phyloP scores from a whole-genome alignment of 2,797 vertebrate species.

The Phoeniculus purpureus region DNA sequence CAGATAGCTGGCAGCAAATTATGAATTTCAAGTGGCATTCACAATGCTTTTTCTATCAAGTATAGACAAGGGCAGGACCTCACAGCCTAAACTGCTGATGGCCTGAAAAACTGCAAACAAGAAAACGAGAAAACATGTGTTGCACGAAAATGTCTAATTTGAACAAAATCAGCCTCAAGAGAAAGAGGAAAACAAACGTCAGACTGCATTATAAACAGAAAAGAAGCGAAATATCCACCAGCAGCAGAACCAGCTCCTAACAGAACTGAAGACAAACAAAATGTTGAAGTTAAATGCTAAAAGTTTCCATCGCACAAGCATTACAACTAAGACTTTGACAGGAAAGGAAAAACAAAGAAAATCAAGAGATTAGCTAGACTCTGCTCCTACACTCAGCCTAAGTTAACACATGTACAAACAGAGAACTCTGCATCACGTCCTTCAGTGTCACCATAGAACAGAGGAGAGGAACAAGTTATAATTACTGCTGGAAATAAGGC shows the following conservation, averaged over 20 bases:
- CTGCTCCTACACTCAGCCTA: background rate
- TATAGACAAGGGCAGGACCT: constrained; percentile 59
- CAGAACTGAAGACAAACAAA: constrained; percentile 8
- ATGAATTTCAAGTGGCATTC: constrained; percentile 32
- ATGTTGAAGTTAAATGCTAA: background rate
- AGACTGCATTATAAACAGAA: constrained; percentile 45
- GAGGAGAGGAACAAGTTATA: constrained; percentile 9
- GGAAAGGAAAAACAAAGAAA: background rate
- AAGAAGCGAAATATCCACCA: constrained; percentile 13
- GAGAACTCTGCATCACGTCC: constrained; percentile 56
- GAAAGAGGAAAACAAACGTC: constrained; percentile 64
- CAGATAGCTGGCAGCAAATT: constrained; percentile 48
- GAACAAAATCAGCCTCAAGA: constrained; percentile 61
- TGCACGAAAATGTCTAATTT: constrained; percentile 61
- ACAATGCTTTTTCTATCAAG: constrained; percentile 32
- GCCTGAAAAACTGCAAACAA: constrained; percentile 33
- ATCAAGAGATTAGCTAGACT: background rate
- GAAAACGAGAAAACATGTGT: constrained; percentile 63
- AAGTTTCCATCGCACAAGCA: background rate
- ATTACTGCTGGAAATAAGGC: constrained; percentile 55
- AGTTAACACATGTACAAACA: constrained; percentile 25
- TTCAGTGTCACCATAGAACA: background rate
- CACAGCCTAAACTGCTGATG: constrained; percentile 38
- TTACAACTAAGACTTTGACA: constrained; percentile 1
- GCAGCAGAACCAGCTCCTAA: background rate